phyloP scores from a whole-genome alignment of 2,888 invertebrate genomes.

The Ormyrus rosae region DNA sequence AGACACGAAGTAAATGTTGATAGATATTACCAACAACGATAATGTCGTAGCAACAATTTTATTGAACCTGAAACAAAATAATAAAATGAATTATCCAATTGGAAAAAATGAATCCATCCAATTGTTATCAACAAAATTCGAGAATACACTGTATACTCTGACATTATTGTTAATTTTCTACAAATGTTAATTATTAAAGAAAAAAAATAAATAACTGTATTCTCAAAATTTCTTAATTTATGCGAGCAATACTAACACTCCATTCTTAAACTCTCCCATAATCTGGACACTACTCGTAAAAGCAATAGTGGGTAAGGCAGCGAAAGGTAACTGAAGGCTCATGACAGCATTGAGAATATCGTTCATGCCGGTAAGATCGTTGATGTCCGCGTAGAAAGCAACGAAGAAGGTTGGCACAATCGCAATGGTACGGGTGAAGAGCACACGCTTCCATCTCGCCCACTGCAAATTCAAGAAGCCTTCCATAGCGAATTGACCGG shows the following conservation, averaged over 20 bases:
- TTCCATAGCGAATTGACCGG: slow-evolving; percentile 93
- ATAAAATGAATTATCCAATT: neutral
- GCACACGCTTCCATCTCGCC: slow-evolving; percentile 91
- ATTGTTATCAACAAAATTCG: neutral
- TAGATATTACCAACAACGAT: slow-evolving; percentile 84
- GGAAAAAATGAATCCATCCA: slow-evolving; percentile 12
- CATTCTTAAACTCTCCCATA: slow-evolving; percentile 91
- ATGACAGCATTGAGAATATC: slow-evolving; percentile 91
- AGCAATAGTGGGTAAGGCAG: slow-evolving; percentile 89
- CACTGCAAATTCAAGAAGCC: slow-evolving; percentile 90
- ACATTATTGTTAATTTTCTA: neutral
- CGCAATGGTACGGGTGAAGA: slow-evolving; percentile 90
- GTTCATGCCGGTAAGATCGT: slow-evolving; percentile 87
- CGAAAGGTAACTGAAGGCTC: slow-evolving; percentile 92
- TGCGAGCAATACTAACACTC: slow-evolving; percentile 79
- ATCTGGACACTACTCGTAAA: slow-evolving; percentile 87
- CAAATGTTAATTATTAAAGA: slow-evolving; percentile 5
- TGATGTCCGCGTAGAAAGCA: slow-evolving; percentile 82
- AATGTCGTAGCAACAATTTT: slow-evolving; percentile 83
- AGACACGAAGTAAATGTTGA: slow-evolving; percentile 88
- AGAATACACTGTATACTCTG: no score
- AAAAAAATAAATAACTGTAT: slow-evolving; percentile 1
- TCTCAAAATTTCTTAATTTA: neutral
- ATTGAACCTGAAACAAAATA: slow-evolving; percentile 79
- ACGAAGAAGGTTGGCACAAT: slow-evolving; percentile 85